Base-by-base conservation (phyloP, 2,797 vertebrate species). In the Epinephelus malabaricus region DNA sequence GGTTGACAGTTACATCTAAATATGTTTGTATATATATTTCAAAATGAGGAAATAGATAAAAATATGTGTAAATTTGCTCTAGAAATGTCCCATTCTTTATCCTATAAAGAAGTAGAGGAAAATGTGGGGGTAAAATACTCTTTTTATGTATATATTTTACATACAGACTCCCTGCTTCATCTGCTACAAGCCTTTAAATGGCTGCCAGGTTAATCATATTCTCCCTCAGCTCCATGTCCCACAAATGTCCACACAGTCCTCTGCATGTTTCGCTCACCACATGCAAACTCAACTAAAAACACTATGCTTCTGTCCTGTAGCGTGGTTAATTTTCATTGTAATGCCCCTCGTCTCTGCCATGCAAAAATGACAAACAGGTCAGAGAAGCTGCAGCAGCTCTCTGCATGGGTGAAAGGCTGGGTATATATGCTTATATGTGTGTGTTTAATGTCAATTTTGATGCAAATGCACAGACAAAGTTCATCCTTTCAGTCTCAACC, bases 361-460 rank as follows among this genome's bases (percentile, higher is more conserved):
- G 67, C 46, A 47, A 71, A 78, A 69, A 59, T 40, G 46, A 67
- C 66, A 77, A 69, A 47, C 49, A 62, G 63, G 73, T 46, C 45
- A 72, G 43, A 67, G 47, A 65, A 54, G 46, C 73, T 27, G 25
- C 71, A 27, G 74, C 45, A 2, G 54, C 66, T 76, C 80, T 47
- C 82, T 69, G 61, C 82, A 40, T n/a, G 78, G 50, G 27, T n/a
- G 51, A 71, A 65, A 1, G 21, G 40, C 46, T 62, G 18, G 40
- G 69, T 71, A 59, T 55, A 59, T 38, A 49, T 45, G 72, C 68
- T 71, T 3, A 53, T 23, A 51, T 71, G 10, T 46, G 62, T 68
- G 76, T 66, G 27, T 79, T 78, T 75, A 2, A 86, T 83, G 79
- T 79, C 51, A 81, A 83, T 88, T 86, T 82, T 6, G 40, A 84